Percentiles rank a stretch among this genome's conserved stretches.
These are phyloP conservation scores for Drosophila mayaguana DNA, from an alignment of 2,888 invertebrate species.

Conservation along the genomic window DNA sequence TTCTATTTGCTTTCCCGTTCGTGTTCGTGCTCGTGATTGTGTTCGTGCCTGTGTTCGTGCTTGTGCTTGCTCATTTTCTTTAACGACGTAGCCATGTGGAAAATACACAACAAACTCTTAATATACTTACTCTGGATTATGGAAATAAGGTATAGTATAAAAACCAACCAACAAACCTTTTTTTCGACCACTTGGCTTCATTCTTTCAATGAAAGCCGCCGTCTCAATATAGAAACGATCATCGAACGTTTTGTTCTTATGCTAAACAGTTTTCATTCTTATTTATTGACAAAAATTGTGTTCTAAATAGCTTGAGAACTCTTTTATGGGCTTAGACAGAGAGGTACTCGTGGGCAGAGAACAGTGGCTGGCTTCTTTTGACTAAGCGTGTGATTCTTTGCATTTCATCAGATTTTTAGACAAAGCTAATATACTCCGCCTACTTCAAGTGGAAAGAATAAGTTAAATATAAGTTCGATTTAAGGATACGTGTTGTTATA, in stretches of 20 bases:
- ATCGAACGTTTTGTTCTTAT: constrained; percentile 25
- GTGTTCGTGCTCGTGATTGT: constrained; percentile 23
- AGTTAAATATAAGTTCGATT: not conserved
- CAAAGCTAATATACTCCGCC: no score
- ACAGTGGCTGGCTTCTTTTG: not conserved
- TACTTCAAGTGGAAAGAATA: not conserved
- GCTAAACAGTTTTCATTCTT: constrained; percentile 5
- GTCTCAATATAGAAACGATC: constrained; percentile 8
- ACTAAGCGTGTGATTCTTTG: not conserved
- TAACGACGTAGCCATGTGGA: constrained; percentile 82
- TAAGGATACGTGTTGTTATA: not conserved
- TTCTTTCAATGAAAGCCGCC: constrained; percentile 15
- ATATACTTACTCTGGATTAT: constrained; percentile 85
- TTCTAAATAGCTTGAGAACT: constrained; percentile 11
- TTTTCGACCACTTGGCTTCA: not conserved
- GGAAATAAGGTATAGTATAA: constrained; percentile 84
- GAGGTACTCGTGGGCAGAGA: not conserved
- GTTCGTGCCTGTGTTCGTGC: constrained; percentile 27
- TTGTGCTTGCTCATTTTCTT: constrained; percentile 41
- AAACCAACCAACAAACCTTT: constrained; percentile 1
- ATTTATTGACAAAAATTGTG: constrained; percentile 1
- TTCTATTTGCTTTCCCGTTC: constrained; percentile 11
- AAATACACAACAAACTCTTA: constrained; percentile 84
- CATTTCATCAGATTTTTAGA: not conserved
- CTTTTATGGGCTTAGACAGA: not conserved